A percentile compares a stretch with the other conserved stretches of the same genome.
Evolutionary conservation across 2,797 vertebrate genomes (phyloP).

Genomic region (Lepus oiostolus): DNA sequence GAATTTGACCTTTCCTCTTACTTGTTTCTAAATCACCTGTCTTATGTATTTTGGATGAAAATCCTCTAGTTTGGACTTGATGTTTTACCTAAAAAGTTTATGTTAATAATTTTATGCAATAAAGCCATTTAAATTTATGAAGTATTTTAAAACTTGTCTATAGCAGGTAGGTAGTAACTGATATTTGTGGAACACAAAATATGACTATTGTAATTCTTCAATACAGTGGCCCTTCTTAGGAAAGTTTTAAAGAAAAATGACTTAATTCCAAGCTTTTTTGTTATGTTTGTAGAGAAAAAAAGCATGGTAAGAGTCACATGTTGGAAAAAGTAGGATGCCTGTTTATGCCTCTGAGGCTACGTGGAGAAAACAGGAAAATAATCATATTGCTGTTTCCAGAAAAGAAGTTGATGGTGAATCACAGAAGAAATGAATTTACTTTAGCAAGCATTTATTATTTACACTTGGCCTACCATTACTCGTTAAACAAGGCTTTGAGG

Average conservation of each 20-base stretch:
- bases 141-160: conserved; percentile 21
- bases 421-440: not conserved
- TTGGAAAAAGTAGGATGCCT: not conserved
- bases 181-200: conserved; percentile 32
- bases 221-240: not conserved
- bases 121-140: conserved; percentile 31
- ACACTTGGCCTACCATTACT: not conserved
- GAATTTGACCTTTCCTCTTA: not conserved
- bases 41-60: conserved; percentile 42
- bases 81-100: not conserved
- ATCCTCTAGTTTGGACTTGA: not conserved
- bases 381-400: not conserved
- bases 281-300: not conserved
- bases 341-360: not conserved
- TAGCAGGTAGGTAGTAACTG: not conserved
- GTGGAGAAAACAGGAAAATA: not conserved
- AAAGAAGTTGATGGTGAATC: not conserved
- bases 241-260: conserved; percentile 18
- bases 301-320: not conserved
- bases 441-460: not conserved
- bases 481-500: not conserved
- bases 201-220: conserved; percentile 27
- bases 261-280: not conserved
- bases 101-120: not conserved
- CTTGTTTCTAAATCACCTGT: conserved; percentile 13